Evolutionary conservation across 2,113 vertebrate genomes (phyloP).

Genomic region (Synodontis membranacea): DNA sequence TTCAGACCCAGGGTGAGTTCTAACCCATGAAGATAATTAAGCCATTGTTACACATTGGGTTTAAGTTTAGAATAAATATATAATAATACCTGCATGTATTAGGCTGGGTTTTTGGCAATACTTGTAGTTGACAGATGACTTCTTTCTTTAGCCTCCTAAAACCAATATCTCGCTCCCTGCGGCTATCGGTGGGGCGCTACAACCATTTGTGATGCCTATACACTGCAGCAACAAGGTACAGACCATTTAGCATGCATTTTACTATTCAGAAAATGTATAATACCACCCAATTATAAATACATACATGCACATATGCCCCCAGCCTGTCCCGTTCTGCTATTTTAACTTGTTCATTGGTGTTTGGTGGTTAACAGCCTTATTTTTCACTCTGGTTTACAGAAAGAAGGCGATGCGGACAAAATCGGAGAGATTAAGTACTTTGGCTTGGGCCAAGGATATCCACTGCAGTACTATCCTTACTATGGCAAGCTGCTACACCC

Average conservation of each 20-base stretch:
- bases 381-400: constrained; percentile 65
- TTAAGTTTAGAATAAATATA: not conserved
- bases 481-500: constrained; percentile 89
- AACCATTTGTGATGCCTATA: constrained; percentile 77
- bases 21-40: not conserved
- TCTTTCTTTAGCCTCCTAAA: constrained; percentile 72
- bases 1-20: constrained; percentile 85
- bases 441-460: constrained; percentile 80
- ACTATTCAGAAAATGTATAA: not conserved
- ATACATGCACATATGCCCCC: not conserved
- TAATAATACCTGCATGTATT: not conserved
- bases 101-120: not conserved
- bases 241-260: not conserved
- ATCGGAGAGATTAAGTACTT: constrained; percentile 79
- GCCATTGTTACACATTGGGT: not conserved
- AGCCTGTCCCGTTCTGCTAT: not conserved
- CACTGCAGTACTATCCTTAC: constrained; percentile 96
- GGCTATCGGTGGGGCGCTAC: constrained; percentile 46
- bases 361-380: not conserved
- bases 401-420: constrained; percentile 77
- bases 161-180: constrained; percentile 69
- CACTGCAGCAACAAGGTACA: constrained; percentile 84
- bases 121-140: constrained; percentile 3
- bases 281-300: not conserved
- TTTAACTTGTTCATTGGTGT: not conserved